These are phyloP conservation scores for Megalopta genalis DNA, from an alignment of 1,140 invertebrate species.

Conservation along the genomic window DNA sequence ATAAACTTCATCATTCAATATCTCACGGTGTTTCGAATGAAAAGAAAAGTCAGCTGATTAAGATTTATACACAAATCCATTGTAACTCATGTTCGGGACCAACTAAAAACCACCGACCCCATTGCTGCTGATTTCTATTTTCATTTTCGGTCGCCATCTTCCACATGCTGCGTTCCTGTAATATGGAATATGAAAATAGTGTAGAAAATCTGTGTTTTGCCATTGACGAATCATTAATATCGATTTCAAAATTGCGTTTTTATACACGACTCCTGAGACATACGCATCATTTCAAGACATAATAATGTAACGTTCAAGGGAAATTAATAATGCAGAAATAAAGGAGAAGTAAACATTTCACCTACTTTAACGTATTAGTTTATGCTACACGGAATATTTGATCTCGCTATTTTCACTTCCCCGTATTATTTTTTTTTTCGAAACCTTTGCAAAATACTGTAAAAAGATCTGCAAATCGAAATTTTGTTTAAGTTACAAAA, in stretches of 20 bases:
- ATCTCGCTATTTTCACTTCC: not conserved
- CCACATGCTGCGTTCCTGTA: not conserved
- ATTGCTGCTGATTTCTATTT: conserved; percentile 52
- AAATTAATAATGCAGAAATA: not conserved
- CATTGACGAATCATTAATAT: not conserved
- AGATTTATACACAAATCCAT: conserved; percentile 59
- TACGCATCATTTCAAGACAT: not conserved
- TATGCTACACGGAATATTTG: not conserved
- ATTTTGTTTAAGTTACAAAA: not conserved
- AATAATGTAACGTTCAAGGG: not conserved
- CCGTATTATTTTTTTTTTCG: not conserved
- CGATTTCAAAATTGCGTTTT: not conserved
- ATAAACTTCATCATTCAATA: not conserved
- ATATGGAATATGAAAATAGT: not conserved
- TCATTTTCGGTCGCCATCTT: conserved; percentile 28
- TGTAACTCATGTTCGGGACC: conserved; percentile 77
- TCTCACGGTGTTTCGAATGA: not conserved
- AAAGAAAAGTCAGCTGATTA: conserved; percentile 16
- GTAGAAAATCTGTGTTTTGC: not conserved
- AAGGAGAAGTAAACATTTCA: not conserved
- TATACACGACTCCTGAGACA: not conserved
- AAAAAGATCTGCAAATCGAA: conserved; percentile 20
- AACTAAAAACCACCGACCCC: conserved; percentile 74
- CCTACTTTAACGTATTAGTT: not conserved
- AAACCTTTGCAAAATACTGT: not conserved